Evolutionary conservation across 2,113 vertebrate genomes (phyloP).

Genomic region (Oreochromis niloticus): DNA sequence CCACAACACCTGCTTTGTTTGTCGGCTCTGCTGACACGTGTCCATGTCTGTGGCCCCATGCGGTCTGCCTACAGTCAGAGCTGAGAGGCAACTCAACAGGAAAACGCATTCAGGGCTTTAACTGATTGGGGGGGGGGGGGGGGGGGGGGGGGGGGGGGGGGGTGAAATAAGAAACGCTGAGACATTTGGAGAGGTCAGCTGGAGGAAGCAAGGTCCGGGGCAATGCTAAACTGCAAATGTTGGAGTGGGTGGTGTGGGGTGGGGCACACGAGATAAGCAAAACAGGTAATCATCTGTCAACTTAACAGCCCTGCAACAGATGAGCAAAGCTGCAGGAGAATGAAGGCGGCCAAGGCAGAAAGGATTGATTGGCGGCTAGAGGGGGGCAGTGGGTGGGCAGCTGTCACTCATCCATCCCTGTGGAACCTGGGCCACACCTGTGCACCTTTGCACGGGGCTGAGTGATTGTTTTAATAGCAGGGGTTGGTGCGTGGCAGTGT

Average conservation of each 20-base stretch:
- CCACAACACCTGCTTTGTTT: slow-evolving; percentile 56
- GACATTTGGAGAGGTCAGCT: slow-evolving; percentile 3
- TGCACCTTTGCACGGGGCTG: slow-evolving; percentile 13
- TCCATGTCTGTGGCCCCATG: slow-evolving; percentile 48
- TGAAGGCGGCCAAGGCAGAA: background rate
- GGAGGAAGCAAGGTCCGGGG: background rate
- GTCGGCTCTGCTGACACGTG: slow-evolving; percentile 49
- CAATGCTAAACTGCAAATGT: background rate
- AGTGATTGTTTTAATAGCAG: slow-evolving; percentile 9
- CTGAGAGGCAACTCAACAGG: slow-evolving; percentile 1
- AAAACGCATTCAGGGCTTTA: slow-evolving; percentile 25
- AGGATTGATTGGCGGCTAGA: slow-evolving; percentile 37
- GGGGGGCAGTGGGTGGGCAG: slow-evolving; percentile 26
- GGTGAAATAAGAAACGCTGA: background rate
- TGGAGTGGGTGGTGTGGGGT: background rate
- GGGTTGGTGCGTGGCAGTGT: slow-evolving; percentile 1
- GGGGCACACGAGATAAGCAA: slow-evolving; percentile 25
- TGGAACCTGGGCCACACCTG: slow-evolving; percentile 55
- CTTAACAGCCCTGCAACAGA: slow-evolving; percentile 55
- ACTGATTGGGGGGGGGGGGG: background rate
- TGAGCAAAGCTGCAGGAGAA: slow-evolving; percentile 30
- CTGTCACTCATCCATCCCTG: slow-evolving; percentile 49
- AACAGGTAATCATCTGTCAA: slow-evolving; percentile 27
- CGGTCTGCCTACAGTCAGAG: slow-evolving; percentile 11
- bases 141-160: background rate